These are phyloP conservation scores for Clistopyga incitator DNA, from an alignment of 2,888 invertebrate genomes.

Conservation along the genomic window DNA sequence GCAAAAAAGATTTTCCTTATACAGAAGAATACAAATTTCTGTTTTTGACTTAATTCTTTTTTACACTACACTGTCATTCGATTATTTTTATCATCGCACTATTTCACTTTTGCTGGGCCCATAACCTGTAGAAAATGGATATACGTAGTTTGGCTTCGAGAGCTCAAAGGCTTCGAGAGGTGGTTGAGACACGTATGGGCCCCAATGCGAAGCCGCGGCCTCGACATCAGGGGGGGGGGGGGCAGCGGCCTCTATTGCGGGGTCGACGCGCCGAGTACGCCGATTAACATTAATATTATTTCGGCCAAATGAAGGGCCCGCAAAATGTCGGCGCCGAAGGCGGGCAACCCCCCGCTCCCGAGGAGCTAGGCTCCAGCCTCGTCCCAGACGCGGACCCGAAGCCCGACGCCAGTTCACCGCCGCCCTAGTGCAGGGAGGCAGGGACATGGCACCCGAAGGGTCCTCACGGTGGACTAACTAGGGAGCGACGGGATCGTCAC, in stretches of 20 bases:
- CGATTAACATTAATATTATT: not conserved
- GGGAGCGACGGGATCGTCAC: constrained; percentile 3
- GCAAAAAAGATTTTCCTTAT: no score
- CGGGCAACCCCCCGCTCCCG: constrained; percentile 6
- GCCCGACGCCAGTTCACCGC: constrained; percentile 11
- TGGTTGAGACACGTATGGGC: not conserved
- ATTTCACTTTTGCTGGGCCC: no score
- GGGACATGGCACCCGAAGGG: constrained; percentile 7
- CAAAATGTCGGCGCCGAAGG: not conserved
- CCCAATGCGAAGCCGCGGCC: constrained; percentile 24
- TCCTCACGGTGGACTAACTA: constrained; percentile 19
- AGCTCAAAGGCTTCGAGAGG: not conserved
- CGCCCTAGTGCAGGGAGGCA: constrained; percentile 22
- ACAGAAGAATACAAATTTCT: no score
- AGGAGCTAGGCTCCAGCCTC: constrained; percentile 1
- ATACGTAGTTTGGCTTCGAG: no score
- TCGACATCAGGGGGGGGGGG: constrained; percentile 20
- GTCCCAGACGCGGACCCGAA: not conserved
- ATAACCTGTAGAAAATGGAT: no score
- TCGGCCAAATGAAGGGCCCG: not conserved
- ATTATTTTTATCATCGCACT: no score
- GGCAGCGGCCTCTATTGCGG: not conserved
- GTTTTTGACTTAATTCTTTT: no score
- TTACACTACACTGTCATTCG: no score
- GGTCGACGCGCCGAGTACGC: not conserved